phyloP scores from a whole-genome alignment of 2,797 vertebrate genomes.

The Epinephelus awoara region DNA sequence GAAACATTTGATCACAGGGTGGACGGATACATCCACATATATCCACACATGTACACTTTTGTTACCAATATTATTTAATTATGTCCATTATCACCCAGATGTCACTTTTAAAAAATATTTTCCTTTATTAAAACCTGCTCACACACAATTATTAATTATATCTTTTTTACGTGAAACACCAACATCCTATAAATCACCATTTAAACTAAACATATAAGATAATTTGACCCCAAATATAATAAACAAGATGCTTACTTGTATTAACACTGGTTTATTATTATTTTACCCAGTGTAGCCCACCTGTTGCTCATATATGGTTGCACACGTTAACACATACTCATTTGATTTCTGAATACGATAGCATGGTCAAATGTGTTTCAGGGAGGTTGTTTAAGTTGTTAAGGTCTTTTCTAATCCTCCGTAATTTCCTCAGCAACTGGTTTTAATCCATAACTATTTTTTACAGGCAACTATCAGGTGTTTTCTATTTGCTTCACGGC shows the following conservation, averaged over 20 bases:
- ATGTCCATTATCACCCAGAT: neutral
- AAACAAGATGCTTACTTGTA: neutral
- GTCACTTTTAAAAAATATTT: too few relatives aligned
- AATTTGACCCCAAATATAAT: too few relatives aligned
- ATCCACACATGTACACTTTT: slow-evolving; percentile 24
- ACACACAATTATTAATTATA: neutral
- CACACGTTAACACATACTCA: neutral
- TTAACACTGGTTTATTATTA: neutral
- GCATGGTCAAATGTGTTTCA: neutral
- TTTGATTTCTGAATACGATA: slow-evolving; percentile 7
- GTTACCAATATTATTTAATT: neutral
- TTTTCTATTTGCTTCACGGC: neutral
- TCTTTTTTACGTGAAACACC: neutral
- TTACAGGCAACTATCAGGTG: neutral
- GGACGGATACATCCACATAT: slow-evolving; percentile 25
- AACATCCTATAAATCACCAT: neutral
- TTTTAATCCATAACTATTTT: neutral
- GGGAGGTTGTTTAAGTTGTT: too few relatives aligned
- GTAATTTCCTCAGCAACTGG: neutral
- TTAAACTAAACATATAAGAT: slow-evolving; percentile 1
- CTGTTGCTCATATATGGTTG: slow-evolving; percentile 2
- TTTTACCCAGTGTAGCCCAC: neutral
- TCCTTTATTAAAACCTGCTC: neutral
- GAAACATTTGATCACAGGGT: slow-evolving; percentile 68
- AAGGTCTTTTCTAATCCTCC: neutral